These are phyloP conservation scores for Psophia crepitans DNA, from an alignment of 2,113 vertebrate genomes.

Conservation along the genomic window DNA sequence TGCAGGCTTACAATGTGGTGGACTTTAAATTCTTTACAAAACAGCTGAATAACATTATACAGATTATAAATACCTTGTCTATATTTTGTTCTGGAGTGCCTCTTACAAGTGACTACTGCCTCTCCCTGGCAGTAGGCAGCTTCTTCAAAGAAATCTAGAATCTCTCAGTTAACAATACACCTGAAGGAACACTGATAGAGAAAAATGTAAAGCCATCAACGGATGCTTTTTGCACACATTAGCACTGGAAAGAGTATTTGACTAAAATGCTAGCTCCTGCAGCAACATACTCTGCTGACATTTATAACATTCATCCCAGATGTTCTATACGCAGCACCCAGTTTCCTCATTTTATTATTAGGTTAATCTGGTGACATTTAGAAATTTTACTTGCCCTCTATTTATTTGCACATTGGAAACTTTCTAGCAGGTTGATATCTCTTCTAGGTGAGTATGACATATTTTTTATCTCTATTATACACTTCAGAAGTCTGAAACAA, in stretches of 20 bases:
- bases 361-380: background rate
- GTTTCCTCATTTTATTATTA: background rate
- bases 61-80: background rate
- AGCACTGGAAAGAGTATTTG: background rate
- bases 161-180: background rate
- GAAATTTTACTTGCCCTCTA: background rate
- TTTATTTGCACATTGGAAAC: background rate
- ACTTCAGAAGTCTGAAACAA: background rate
- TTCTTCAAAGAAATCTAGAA: background rate
- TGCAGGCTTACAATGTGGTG: background rate
- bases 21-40: background rate
- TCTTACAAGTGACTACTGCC: background rate
- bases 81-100: too few relatives aligned
- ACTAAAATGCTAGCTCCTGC: background rate
- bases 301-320: background rate
- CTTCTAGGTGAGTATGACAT: background rate
- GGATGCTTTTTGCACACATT: background rate
- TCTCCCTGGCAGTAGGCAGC: background rate
- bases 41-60: background rate
- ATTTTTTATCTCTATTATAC: background rate
- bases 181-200: background rate
- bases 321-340: background rate
- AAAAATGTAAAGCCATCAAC: background rate
- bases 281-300: background rate
- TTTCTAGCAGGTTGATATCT: background rate